These are phyloP conservation scores for Nomada goodeniana DNA, from an alignment of 2,888 invertebrate genomes.

Conservation along the genomic window DNA sequence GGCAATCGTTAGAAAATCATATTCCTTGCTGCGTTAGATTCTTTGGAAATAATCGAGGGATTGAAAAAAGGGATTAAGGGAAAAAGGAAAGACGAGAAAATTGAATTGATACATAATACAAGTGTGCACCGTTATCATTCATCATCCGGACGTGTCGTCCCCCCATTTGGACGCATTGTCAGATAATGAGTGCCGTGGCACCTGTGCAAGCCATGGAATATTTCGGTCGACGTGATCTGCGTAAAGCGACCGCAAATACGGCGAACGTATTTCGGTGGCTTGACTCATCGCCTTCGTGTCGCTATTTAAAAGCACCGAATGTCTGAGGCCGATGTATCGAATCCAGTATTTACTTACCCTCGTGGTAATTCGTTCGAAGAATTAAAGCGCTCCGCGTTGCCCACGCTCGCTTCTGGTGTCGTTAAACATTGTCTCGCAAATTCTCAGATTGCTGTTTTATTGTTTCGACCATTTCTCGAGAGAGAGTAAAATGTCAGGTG, in stretches of 20 bases:
- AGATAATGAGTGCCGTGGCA: constrained; percentile 42
- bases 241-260: constrained; percentile 46
- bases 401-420: not conserved
- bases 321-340: constrained; percentile 32
- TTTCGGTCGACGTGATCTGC: constrained; percentile 44
- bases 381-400: not conserved
- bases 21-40: no score
- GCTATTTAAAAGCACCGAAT: constrained; percentile 54
- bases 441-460: not conserved
- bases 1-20: no score
- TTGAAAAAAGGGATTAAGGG: not conserved
- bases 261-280: constrained; percentile 50
- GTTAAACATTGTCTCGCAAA: not conserved
- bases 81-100: not conserved
- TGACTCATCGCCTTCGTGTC: constrained; percentile 46
- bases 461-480: not conserved
- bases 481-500: not conserved
- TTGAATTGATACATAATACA: no score
- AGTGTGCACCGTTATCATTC: not conserved
- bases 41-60: no score
- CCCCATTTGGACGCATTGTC: not conserved
- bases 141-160: constrained; percentile 5
- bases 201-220: constrained; percentile 59
- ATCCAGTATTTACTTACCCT: constrained; percentile 40
- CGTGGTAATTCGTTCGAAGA: constrained; percentile 11